Base-by-base conservation (phyloP, 2,113 vertebrate species). In the Rafetus swinhoei region DNA sequence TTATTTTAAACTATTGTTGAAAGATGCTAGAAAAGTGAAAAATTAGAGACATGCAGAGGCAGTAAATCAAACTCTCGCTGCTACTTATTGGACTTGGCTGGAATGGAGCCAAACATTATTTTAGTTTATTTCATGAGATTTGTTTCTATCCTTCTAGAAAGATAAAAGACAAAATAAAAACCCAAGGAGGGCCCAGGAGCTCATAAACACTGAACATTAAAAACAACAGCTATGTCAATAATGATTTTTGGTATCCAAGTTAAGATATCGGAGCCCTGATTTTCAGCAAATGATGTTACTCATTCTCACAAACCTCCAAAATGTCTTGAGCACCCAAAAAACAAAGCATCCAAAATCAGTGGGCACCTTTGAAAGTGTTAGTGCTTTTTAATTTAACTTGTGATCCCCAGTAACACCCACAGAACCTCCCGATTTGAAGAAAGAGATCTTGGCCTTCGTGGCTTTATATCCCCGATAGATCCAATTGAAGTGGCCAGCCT, bases 1-100 rank as follows among this genome's bases (percentile, higher is more conserved):
- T 65, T 72, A 13, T 29, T 81, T 93, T 60, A 11, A 84, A 55
- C 7, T 77, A 18, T 21, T 65, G 12, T 84, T 84, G 81, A 39
- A 4, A 22, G 56, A 62, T n/a, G 11, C 29, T 35, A 90, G 29
- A 39, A 82, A 85, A 85, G 82, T 76, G 19, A 87, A 93, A 89
- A 65, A 32, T 7, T 59, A 22, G 76, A 85, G 27, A 2, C 25
- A 2, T 19, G 32, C n/a, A 81, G 5, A 45, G 21, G 2, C 39
- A 56, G 50, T 55, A 90, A 88, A 81, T 45, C 13, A 62, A 53
- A 54, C 29, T 72, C 27, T 16, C 13, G 19, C 80, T 9, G 27
- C 50, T 86, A 52, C 7, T 10, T 35, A 50, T 79, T 69, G n/a
- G 32, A 7, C 22, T 80, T 32, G 29, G 27, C 10, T 0, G 0